Base-by-base conservation (phyloP, 2,113 vertebrate species). In the Lates calcarifer region DNA sequence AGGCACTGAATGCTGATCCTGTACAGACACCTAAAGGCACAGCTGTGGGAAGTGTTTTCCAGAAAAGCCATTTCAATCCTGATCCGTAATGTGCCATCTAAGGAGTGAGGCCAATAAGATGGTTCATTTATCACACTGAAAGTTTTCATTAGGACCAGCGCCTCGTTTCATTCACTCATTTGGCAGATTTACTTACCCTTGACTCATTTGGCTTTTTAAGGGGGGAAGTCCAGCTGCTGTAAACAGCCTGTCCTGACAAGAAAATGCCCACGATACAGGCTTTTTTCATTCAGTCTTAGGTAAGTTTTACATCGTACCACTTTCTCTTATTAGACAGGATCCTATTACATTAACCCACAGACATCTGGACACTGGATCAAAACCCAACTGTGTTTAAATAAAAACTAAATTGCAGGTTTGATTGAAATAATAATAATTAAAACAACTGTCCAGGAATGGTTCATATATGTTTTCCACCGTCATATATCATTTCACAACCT, bases 81-180 rank as follows among this genome's bases (percentile, higher is more conserved):
- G 24, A 26, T 64, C 57, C 31, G 5, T 69, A 31, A 80, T 74
- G 70, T 79, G 43, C 56, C 33, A 73, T 76, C 60, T 28, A 4
- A 56, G 43, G 51, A 84, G 51, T 57, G 26, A 55, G 58, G 35
- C 77, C 80, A 90, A 82, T 72, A 47, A 66, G 69, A 78, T n/a
- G 72, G 41, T 70, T 68, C 58, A 84, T 90, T 72, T 75, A 84
- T 88, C 86, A 81, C 15, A 3, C 77, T 84, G 77, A 84, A 55
- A 63, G 79, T 81, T 83, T 78, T 87, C 76, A 88, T 88, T 85
- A 83, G 63, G 69, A 61, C 87, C 5, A 43, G 74, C 76, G 45
- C 74, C 77, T 77, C 41, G 39, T 84, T 83, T 45, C 65, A 10
- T 29, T 87, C 75, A 66, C 69, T 77, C 55, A 70, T 75, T 60